Evolutionary conservation across 2,113 vertebrate species (phyloP).

Genomic region (Serranochromis macrocephalus): DNA sequence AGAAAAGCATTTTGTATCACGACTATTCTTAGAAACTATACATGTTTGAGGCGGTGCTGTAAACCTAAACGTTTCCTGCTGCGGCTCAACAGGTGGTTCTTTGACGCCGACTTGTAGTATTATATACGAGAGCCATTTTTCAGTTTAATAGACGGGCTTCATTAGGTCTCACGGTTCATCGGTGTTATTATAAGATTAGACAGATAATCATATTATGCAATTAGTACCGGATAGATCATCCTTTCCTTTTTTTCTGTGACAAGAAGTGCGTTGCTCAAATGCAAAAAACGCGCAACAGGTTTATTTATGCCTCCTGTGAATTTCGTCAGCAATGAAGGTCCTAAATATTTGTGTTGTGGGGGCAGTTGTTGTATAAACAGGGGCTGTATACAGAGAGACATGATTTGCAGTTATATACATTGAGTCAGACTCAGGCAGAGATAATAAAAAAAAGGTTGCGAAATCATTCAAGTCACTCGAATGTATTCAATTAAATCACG

Average conservation of each 20-base stretch:
- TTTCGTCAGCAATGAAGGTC: neutral
- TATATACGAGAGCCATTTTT: neutral
- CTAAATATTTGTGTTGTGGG: constrained; percentile 20
- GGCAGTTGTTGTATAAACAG: neutral
- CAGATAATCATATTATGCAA: neutral
- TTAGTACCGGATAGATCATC: neutral
- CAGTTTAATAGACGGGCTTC: neutral
- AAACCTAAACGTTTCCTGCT: neutral
- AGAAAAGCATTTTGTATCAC: neutral
- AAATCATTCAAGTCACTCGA: neutral
- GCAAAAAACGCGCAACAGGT: neutral
- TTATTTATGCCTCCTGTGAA: neutral
- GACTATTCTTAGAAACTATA: neutral
- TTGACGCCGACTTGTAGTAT: neutral
- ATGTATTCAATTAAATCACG: neutral
- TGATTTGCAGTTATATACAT: neutral
- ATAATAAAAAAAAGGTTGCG: neutral
- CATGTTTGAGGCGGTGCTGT: neutral
- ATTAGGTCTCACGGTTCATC: neutral
- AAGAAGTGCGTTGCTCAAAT: neutral
- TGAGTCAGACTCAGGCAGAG: neutral
- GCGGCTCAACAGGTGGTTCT: constrained; percentile 35
- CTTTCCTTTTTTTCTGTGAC: neutral
- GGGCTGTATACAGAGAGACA: neutral
- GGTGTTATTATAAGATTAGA: constrained; percentile 4